Base-by-base conservation (phyloP, 2,113 vertebrate species). In the Fregata magnificens region DNA sequence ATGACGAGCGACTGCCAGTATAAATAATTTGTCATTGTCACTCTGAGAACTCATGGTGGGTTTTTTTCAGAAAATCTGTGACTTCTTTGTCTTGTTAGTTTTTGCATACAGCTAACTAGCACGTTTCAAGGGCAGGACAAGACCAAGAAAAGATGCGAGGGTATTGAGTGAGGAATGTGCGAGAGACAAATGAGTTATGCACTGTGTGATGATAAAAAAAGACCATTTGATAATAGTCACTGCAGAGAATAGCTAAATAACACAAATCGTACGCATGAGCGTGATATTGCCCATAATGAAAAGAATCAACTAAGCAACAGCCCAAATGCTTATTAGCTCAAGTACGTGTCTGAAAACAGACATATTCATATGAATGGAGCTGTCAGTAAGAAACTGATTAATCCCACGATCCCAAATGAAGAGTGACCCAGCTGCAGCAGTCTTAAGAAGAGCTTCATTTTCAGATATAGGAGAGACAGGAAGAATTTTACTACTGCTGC, bases 71-170 rank as follows among this genome's bases (percentile, higher is more conserved):
- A 80, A 82, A 95, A 95, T 32, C 42, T 42, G 44, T 1, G 3
- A 59, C 25, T 82, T 32, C 82, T 93, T 96, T 90, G 72, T 88
- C 56, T 77, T 59, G 45, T 24, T 79, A 79, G 66, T 38, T 95
- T 95, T 87, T 95, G 53, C 93, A 95, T 66, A 58, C 10, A 87
- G 72, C 53, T 95, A 95, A 89, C 49, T 56, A 72, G 83, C 40
- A 42, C 29, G 73, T 82, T 93, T 94, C 91, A 96, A 96, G 86
- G 95, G 62, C 93, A 96, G 86, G 86, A 89, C 83, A 94, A 96
- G 77, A 82, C 76, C 70, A 91, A 91, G 56, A 56, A 72, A 86
- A 95, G 65, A 94, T 56, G 58, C 61, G 66, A 91, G 49, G 32
- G 20, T 72, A 36, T 9, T 69, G 66, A 89, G 52, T 52, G 34